Conservation (phyloP, 2,888 invertebrate genomes). For the Amblyjoppa proteus region DNA sequence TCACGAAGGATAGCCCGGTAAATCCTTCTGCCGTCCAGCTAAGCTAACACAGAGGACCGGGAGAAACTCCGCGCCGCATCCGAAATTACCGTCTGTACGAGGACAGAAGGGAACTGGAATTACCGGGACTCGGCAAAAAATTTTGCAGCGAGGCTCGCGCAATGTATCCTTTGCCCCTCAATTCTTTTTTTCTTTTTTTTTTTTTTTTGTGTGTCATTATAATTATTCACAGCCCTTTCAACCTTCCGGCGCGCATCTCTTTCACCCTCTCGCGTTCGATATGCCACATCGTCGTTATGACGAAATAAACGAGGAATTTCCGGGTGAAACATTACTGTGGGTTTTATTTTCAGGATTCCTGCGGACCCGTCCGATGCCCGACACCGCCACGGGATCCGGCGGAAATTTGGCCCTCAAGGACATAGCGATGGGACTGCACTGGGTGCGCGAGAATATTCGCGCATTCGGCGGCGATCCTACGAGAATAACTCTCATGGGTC, state of each 20-base stretch:
- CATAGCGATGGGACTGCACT: constrained; percentile 92
- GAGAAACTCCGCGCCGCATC: constrained; percentile 39
- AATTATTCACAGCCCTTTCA: neutral
- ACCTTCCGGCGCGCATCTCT: neutral
- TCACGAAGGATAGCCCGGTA: constrained; percentile 60
- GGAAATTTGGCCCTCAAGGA: constrained; percentile 93
- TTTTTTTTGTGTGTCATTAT: neutral
- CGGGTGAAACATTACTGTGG: neutral
- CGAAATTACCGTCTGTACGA: constrained; percentile 35
- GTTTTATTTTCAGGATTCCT: constrained; percentile 86
- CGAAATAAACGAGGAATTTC: neutral
- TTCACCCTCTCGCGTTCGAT: neutral
- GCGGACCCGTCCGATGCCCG: constrained; percentile 85
- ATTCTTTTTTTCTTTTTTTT: neutral
- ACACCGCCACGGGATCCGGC: constrained; percentile 84
- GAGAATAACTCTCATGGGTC: constrained; percentile 93
- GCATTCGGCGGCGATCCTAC: constrained; percentile 96
- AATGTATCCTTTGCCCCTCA: constrained; percentile 21
- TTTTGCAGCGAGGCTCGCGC: constrained; percentile 25
- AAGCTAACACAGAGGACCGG: constrained; percentile 40
- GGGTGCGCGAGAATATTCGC: constrained; percentile 93
- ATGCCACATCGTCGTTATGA: neutral
- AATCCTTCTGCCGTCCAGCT: constrained; percentile 56
- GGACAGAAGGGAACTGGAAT: constrained; percentile 41
- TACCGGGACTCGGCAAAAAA: constrained; percentile 46